These are phyloP conservation scores for Myoxocephalus aenaeus DNA, from an alignment of 2,797 vertebrate species.

Conservation along the genomic window DNA sequence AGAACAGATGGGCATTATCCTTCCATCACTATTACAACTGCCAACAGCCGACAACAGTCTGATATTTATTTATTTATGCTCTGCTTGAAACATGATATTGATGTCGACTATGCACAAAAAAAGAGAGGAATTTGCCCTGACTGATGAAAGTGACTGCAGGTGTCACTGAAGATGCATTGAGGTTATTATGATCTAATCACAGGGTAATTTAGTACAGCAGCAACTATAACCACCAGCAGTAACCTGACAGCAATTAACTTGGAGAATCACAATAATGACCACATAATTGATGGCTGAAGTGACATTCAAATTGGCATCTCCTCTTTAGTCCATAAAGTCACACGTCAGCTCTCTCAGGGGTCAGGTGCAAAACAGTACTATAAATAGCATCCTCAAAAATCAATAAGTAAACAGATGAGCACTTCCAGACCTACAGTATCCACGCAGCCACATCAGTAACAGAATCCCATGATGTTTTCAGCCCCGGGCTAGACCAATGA, in stretches of 20 bases:
- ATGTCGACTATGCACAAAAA: background rate
- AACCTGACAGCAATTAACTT: background rate
- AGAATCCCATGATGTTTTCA: constrained; percentile 33
- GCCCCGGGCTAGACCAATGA: constrained; percentile 23
- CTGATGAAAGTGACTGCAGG: background rate
- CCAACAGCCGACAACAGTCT: constrained; percentile 38
- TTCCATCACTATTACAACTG: constrained; percentile 40
- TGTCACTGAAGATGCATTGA: background rate
- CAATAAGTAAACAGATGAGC: constrained; percentile 38
- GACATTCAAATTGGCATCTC: background rate
- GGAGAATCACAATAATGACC: background rate
- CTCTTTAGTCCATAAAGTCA: background rate
- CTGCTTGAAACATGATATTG: constrained; percentile 6
- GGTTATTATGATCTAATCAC: constrained; percentile 2
- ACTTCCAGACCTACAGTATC: background rate
- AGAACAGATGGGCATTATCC: constrained; percentile 62
- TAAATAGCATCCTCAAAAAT: constrained; percentile 56
- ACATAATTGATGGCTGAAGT: background rate
- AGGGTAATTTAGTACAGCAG: background rate
- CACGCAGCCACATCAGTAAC: constrained; percentile 36
- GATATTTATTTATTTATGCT: constrained; percentile 19
- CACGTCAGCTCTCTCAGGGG: constrained; percentile 7
- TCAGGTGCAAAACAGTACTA: constrained; percentile 27
- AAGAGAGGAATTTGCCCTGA: background rate
- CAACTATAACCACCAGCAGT: background rate